Evolutionary conservation across 2,113 vertebrate species (phyloP).

Genomic region (Sinocyclocheilus rhinocerous): DNA sequence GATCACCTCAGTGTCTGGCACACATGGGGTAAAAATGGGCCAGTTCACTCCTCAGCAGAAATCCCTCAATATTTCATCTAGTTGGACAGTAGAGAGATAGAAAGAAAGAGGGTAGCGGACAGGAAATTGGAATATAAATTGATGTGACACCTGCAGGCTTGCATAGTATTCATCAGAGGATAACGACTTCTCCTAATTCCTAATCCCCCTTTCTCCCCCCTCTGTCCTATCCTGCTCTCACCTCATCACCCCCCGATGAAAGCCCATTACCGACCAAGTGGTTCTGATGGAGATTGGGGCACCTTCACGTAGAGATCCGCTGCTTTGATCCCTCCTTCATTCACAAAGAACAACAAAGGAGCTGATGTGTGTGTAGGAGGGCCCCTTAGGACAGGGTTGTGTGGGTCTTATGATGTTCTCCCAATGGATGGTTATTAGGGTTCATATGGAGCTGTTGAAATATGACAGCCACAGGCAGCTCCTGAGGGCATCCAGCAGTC

Average conservation of each 20-base stretch:
- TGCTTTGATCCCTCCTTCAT: conserved; percentile 45
- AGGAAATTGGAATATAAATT: conserved; percentile 77
- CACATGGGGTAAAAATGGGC: not conserved
- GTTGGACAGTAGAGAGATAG: conserved; percentile 29
- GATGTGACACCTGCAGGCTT: conserved; percentile 71
- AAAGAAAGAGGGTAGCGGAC: conserved; percentile 48
- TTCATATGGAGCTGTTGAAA: conserved; percentile 23
- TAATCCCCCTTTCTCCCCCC: conserved; percentile 40
- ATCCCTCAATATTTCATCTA: conserved; percentile 54
- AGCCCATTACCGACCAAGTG: conserved; percentile 50
- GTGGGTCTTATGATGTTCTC: conserved; percentile 28
- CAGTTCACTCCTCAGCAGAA: not conserved
- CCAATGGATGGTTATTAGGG: conserved; percentile 29
- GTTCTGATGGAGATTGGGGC: conserved; percentile 23
- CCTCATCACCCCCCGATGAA: conserved; percentile 46
- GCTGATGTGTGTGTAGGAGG: conserved; percentile 11
- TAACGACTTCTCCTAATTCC: conserved; percentile 23
- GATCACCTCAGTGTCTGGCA: conserved; percentile 16
- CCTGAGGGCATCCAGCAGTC: conserved; percentile 24
- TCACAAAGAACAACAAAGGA: conserved; percentile 45
- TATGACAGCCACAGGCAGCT: conserved; percentile 22
- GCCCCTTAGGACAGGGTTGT: conserved; percentile 16
- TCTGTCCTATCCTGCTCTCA: conserved; percentile 43
- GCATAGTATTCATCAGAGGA: conserved; percentile 63
- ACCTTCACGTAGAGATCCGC: conserved; percentile 41